These are phyloP conservation scores for Phenacoccus solenopsis DNA, from an alignment of 1,140 invertebrate genomes.

Conservation along the genomic window DNA sequence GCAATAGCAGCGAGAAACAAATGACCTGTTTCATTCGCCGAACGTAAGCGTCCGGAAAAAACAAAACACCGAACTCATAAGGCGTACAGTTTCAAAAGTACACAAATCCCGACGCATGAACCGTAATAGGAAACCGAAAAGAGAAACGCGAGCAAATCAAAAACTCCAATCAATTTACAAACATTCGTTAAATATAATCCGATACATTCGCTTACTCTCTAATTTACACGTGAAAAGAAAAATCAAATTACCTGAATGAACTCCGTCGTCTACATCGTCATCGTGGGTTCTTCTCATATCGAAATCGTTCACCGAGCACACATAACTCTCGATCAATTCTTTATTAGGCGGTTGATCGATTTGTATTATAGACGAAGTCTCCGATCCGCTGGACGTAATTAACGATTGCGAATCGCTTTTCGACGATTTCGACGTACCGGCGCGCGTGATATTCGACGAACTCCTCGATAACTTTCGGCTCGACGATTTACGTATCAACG, in stretches of 20 bases:
- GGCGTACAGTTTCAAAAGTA: too few relatives aligned
- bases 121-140: too few relatives aligned
- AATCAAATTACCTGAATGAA: conserved; percentile 43
- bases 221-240: too few relatives aligned
- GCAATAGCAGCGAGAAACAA: too few relatives aligned
- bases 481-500: conserved; percentile 47
- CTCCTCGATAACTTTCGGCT: conserved; percentile 55
- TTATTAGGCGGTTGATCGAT: conserved; percentile 24
- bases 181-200: too few relatives aligned
- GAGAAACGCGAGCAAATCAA: too few relatives aligned
- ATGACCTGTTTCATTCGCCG: too few relatives aligned
- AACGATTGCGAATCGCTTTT: not conserved
- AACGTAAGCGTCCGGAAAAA: too few relatives aligned
- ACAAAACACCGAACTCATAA: too few relatives aligned
- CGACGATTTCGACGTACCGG: conserved; percentile 25
- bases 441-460: conserved; percentile 33
- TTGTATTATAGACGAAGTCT: conserved; percentile 18
- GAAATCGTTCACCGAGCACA: conserved; percentile 26
- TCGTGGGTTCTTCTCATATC: conserved; percentile 25
- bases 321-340: not conserved
- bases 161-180: too few relatives aligned
- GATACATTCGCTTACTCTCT: too few relatives aligned
- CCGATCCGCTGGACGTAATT: conserved; percentile 20
- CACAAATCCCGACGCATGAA: too few relatives aligned
- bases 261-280: conserved; percentile 43